Percentiles rank a stretch among this genome's conserved stretches.
Conservation (phyloP, 2,797 vertebrate genomes). For the Otolemur crassicaudatus region DNA sequence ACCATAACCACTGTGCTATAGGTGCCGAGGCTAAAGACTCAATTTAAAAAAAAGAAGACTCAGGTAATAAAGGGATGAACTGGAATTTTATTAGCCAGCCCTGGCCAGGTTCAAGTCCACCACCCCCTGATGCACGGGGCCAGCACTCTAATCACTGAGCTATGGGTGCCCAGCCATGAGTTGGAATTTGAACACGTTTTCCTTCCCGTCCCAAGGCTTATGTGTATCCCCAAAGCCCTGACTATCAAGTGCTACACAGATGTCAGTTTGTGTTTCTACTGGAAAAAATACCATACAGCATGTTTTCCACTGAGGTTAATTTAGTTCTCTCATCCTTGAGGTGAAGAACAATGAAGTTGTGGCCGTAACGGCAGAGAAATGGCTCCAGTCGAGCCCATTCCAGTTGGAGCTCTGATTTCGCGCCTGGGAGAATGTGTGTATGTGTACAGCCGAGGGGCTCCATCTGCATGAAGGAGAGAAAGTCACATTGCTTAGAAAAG, state of each 20-base stretch:
- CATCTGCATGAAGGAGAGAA: neutral
- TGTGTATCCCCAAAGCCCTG: neutral
- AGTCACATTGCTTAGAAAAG: slow-evolving; percentile 29
- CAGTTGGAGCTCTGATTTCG: neutral
- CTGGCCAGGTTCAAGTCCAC: too few species aligned
- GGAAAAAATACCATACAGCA: neutral
- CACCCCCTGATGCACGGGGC: too few species aligned
- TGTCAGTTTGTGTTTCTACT: neutral
- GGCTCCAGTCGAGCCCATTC: neutral
- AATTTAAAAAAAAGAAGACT: too few species aligned
- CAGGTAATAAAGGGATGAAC: too few species aligned
- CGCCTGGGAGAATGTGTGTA: neutral
- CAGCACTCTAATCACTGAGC: too few species aligned
- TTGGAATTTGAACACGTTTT: neutral
- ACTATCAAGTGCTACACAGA: neutral
- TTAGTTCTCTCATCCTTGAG: slow-evolving; percentile 27
- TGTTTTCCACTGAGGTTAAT: slow-evolving; percentile 26
- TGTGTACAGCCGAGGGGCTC: neutral
- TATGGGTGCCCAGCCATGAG: neutral
- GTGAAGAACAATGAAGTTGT: slow-evolving; percentile 22
- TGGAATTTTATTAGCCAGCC: too few species aligned
- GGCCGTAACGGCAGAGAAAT: slow-evolving; percentile 11
- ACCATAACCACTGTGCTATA: too few species aligned
- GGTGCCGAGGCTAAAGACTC: too few species aligned
- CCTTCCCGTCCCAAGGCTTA: neutral